phyloP scores from a whole-genome alignment of 1,140 invertebrate species.

The Galleria mellonella region DNA sequence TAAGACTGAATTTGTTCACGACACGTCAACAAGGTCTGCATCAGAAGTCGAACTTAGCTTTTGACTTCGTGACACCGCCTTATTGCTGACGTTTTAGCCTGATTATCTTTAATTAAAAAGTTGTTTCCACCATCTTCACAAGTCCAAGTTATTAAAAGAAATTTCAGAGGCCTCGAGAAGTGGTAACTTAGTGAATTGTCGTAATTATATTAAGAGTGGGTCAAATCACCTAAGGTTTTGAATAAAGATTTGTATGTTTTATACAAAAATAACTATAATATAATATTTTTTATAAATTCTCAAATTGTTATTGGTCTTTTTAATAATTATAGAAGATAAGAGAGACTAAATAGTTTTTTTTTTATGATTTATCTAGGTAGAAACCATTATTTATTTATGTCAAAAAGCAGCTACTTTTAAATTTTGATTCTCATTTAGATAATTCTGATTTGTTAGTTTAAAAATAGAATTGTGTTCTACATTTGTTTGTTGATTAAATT shows the following conservation, averaged over 20 bases:
- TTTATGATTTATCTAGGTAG: no score
- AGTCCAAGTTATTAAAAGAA: constrained; percentile 60
- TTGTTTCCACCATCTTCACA: constrained; percentile 52
- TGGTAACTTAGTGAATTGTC: constrained; percentile 52
- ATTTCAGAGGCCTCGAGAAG: constrained; percentile 41
- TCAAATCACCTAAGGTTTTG: constrained; percentile 36
- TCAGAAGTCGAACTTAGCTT: constrained; percentile 50
- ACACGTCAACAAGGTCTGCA: constrained; percentile 36
- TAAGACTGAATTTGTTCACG: constrained; percentile 45
- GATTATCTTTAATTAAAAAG: constrained; percentile 68
- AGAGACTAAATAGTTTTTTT: no score
- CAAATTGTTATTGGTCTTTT: no score
- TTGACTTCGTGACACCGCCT: constrained; percentile 42
- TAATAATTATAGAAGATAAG: no score
- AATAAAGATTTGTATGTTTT: constrained; percentile 17
- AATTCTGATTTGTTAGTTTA: no score
- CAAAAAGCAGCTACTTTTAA: no score
- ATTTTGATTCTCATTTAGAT: no score
- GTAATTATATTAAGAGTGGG: constrained; percentile 54
- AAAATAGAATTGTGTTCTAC: no score
- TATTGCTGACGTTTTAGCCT: constrained; percentile 54
- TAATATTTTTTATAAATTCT: no score
- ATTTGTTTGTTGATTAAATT: no score
- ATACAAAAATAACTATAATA: no score
- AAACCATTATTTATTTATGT: no score